Base-by-base conservation (phyloP, 2,113 vertebrate species). In the Alligator sinensis region DNA sequence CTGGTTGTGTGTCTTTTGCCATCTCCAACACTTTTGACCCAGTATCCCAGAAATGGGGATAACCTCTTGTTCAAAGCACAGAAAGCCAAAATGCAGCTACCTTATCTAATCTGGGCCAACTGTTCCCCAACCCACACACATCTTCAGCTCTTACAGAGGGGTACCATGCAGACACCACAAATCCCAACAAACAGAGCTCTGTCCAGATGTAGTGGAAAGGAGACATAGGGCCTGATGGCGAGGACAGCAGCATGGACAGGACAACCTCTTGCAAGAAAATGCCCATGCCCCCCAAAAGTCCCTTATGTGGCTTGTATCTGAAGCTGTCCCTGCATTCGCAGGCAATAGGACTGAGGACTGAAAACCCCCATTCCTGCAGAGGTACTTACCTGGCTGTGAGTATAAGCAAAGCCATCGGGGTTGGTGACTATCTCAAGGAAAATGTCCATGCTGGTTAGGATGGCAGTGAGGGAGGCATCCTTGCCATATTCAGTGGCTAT, bases 361-460 rank as follows among this genome's bases (percentile, higher is more conserved):
- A 72, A 21, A 21, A 6, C 28, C 4, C 18, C 54, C 18, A 47
- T 77, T 54, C 22, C 72, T 11, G 0, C 2, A 4, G 34, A 2
- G 9, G 1, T 18, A 92, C 99, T 98, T 96, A 99, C 99, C 0
- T 34, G 92, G 80, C 28, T 98, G 88, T 99, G 99, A 57, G 98
- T 99, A 86, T 90, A 99, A 77, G 92, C 87, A 22, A 96, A 99
- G 89, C 99, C 99, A 2, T 99, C 99, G 0, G 99, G 99, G 95
- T 99, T 99, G 97, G 98, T 97, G 82, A 99, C 70, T 0, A 99
- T 98, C 98, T 99, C 99, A 16, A 99, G 91, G 96, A 98, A 98
- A 97, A 99, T 98, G 97, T 99, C 99, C 98, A 99, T 98, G 28
- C 91, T 96, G 38, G 98, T 89, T 75, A 99, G 97, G 87, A 99